A percentile compares a stretch with the other conserved stretches of the same genome.
These are phyloP conservation scores for Eulacestoma nigropectus DNA, from an alignment of 2,113 vertebrate species.

Conservation along the genomic window DNA sequence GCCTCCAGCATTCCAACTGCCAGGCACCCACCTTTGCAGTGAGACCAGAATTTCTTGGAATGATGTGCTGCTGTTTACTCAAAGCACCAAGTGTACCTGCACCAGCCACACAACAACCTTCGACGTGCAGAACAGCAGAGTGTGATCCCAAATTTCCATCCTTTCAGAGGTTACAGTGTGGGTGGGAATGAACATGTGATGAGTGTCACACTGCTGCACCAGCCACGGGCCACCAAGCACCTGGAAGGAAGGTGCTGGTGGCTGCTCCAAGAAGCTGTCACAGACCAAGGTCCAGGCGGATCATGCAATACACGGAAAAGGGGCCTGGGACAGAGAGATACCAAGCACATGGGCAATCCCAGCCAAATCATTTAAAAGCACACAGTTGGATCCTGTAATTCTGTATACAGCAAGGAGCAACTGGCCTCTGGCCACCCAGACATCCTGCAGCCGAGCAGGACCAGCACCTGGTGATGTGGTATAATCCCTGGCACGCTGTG, in stretches of 20 bases:
- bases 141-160: rapidly evolving
- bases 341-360: not conserved
- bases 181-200: rapidly evolving
- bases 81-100: not conserved
- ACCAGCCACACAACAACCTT: rapidly evolving
- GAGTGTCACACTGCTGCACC: rapidly evolving
- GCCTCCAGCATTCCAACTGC: not conserved
- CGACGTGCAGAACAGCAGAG: rapidly evolving
- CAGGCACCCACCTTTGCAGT: not conserved
- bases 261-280: not conserved
- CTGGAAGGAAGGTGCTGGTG: not conserved
- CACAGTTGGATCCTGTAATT: not conserved
- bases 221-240: not conserved
- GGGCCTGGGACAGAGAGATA: not conserved
- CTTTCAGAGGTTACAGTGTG: rapidly evolving
- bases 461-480: not conserved
- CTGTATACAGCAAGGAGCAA: not conserved
- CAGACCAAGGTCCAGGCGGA: not conserved
- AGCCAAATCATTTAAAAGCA: not conserved
- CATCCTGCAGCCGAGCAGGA: not conserved
- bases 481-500: not conserved
- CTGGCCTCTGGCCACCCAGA: not conserved
- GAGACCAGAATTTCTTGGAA: not conserved
- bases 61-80: not conserved
- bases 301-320: rapidly evolving